Base-by-base conservation (phyloP, 2,888 invertebrate species). In the Lasioglossum zephyrum region DNA sequence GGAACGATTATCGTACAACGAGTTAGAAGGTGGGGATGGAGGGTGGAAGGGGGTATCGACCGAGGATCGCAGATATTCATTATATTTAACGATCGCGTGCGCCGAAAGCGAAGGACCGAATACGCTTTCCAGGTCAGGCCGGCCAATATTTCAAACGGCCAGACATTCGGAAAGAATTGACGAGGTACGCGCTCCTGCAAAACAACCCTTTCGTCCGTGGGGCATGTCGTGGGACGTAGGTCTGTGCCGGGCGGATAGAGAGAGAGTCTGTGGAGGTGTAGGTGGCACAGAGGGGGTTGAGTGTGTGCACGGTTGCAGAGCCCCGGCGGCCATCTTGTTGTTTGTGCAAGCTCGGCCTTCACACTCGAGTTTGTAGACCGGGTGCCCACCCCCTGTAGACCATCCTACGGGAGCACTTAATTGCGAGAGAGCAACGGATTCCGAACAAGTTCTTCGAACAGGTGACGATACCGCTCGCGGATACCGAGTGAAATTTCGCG, bases 311-410 rank as follows among this genome's bases (percentile, higher is more conserved):
- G 88, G 91, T 41, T 75, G 80, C 83, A 88, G 57, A 57, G 90
- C 76, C 76, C 63, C 88, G 92, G 92, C 93, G 89, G 94, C 94
- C 94, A 94, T 94, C 92, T 94, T 94, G 94, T 94, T 94, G 94
- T 94, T 94, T 94, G 94, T 93, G 93, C 93, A 94, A 94, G 92
- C 93, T 92, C 92, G 90, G 91, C 91, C 90, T 89, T 91, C 89
- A 91, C 91, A 92, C 91, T 92, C 90, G 91, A 88, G 89, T 88
- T 89, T 86, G 79, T 79, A 80, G 80, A 73, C 82, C 57, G 83
- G 84, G 31, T 31, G 63, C 31, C 88, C 91, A 88, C 78, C 84
- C 85, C 85, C 85, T 84, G 88, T 53, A 85, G 80, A 87, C 84
- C 73, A 79, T 84, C 76, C 91, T 79, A 88, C 85, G 82, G 86